These are phyloP conservation scores for Butorides virescens DNA, from an alignment of 2,113 vertebrate genomes.

Conservation along the genomic window DNA sequence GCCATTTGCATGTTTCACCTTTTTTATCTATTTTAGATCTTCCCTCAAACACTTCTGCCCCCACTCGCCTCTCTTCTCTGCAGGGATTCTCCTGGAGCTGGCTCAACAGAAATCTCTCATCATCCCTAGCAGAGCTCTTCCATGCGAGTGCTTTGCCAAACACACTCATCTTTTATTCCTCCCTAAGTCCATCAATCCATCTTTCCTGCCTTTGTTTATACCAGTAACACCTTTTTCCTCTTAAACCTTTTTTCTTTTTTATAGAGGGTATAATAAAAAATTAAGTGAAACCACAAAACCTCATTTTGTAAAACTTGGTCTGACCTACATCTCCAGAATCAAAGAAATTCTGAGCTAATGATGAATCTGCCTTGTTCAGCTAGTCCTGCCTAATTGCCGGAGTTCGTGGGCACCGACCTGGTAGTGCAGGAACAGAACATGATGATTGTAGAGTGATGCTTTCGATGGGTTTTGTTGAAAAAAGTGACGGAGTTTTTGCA, in stretches of 20 bases:
- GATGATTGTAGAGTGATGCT: not conserved
- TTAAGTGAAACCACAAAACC: not conserved
- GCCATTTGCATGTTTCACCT: not conserved
- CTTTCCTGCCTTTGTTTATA: not conserved
- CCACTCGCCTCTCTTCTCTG: not conserved
- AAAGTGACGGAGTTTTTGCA: not conserved
- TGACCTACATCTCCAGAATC: not conserved
- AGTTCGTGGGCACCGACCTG: not conserved
- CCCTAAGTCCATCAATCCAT: not conserved
- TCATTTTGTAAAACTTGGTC: not conserved
- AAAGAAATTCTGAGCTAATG: slow-evolving; percentile 12
- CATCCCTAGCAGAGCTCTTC: not conserved
- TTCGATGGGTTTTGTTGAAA: not conserved
- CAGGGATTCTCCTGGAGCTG: not conserved
- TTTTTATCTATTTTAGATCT: slow-evolving; percentile 18
- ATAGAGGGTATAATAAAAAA: not conserved
- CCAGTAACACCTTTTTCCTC: not conserved
- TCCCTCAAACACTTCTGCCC: not conserved
- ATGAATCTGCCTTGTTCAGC: not conserved
- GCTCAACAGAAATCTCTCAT: not conserved
- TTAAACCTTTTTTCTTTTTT: not conserved
- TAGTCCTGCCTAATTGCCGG: not conserved
- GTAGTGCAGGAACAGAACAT: not conserved
- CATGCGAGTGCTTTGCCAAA: not conserved
- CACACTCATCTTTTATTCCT: not conserved